phyloP scores from a whole-genome alignment of 2,113 vertebrate genomes.

The Indicator indicator region DNA sequence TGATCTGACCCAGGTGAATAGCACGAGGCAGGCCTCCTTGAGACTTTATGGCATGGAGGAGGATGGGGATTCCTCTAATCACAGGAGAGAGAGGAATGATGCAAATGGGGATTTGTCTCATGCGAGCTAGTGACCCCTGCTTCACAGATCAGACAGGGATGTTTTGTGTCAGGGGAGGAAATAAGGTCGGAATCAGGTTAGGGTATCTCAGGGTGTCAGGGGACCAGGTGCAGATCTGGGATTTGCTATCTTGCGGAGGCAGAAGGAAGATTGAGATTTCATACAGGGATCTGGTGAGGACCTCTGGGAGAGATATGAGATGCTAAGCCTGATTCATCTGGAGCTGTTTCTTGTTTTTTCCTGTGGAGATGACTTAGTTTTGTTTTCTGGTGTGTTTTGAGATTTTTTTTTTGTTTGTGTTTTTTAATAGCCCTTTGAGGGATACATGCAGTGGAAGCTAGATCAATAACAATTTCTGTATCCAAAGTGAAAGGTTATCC shows the following conservation, averaged over 20 bases:
- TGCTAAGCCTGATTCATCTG: neutral
- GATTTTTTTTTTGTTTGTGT: neutral
- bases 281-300: neutral
- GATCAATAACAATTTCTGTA: neutral
- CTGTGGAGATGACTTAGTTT: neutral
- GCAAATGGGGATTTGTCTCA: neutral
- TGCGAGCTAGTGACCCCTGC: neutral
- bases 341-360: neutral
- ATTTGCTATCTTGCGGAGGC: neutral
- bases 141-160: neutral
- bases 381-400: neutral
- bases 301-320: neutral
- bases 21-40: neutral
- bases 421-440: neutral
- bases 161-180: neutral
- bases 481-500: neutral
- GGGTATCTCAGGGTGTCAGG: neutral
- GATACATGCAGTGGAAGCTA: neutral
- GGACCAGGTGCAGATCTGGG: neutral
- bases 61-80: neutral
- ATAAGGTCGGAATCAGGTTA: neutral
- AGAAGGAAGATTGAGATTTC: neutral
- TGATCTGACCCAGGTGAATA: neutral
- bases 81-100: neutral
- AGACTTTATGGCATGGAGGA: neutral